Evolutionary conservation across 2,888 invertebrate genomes (phyloP).

Genomic region (Prostheceraeus crozeri): DNA sequence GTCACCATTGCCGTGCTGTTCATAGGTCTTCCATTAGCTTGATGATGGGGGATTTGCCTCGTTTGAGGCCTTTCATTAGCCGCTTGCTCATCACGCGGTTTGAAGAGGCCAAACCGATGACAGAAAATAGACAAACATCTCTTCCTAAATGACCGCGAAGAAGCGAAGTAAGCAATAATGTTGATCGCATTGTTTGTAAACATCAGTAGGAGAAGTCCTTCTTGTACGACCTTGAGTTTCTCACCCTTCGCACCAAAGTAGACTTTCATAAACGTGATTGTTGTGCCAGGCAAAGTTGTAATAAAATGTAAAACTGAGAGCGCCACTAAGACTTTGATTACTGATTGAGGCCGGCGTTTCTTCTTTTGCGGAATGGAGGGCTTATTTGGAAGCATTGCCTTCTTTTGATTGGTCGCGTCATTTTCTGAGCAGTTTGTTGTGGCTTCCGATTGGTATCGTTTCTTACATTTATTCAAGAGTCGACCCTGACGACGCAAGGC

Average conservation of each 20-base stretch:
- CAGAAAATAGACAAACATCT: too few relatives aligned
- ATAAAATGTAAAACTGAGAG: conserved; percentile 38
- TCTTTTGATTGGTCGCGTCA: background rate
- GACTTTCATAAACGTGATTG: conserved; percentile 27
- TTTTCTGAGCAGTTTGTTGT: background rate
- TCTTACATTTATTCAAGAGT: conserved; percentile 2
- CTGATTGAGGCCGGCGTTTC: conserved; percentile 34
- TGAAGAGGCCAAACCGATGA: too few relatives aligned
- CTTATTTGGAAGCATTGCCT: background rate
- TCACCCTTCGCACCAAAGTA: background rate
- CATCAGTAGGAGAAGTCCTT: conserved; percentile 26
- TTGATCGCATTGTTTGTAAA: conserved; percentile 39
- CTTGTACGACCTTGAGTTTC: conserved; percentile 12
- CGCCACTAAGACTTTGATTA: conserved; percentile 34
- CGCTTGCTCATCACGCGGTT: too few relatives aligned
- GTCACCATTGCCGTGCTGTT: too few relatives aligned
- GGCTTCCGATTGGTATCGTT: background rate
- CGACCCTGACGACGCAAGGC: conserved; percentile 23
- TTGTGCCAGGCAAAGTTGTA: conserved; percentile 35
- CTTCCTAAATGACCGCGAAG: conserved; percentile 33
- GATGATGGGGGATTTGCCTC: too few relatives aligned
- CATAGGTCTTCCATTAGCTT: too few relatives aligned
- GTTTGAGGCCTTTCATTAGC: too few relatives aligned
- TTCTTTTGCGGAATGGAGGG: too few relatives aligned
- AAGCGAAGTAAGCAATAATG: conserved; percentile 37